Conservation (phyloP, 2,797 vertebrate genomes). For the Urocyon cinereoargenteus region DNA sequence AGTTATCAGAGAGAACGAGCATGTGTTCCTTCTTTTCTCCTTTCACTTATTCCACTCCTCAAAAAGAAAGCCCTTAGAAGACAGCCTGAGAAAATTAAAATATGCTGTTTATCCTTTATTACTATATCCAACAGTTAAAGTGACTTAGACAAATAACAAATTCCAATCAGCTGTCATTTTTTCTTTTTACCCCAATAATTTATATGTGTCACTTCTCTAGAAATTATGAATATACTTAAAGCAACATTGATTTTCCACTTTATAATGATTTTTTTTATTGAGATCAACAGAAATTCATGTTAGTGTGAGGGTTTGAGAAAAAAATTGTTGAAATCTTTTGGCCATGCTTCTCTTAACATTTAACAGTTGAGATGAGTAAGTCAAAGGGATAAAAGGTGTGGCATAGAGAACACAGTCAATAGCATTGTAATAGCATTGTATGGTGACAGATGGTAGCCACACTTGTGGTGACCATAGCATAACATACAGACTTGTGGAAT, state of each 20-base stretch:
- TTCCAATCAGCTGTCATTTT: not conserved
- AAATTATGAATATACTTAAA: slow-evolving; percentile 33
- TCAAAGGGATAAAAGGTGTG: not conserved
- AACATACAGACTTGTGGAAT: not conserved
- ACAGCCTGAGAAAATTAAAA: not conserved
- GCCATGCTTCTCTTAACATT: not conserved
- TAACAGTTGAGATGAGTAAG: not conserved
- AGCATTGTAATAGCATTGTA: not conserved
- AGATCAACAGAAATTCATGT: not conserved
- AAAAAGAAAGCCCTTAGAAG: not conserved
- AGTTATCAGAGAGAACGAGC: not conserved
- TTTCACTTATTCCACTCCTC: not conserved
- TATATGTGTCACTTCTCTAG: not conserved
- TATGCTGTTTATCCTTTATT: not conserved
- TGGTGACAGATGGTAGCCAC: not conserved
- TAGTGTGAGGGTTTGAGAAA: not conserved
- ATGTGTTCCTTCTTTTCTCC: not conserved
- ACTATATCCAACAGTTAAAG: not conserved
- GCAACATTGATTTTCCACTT: not conserved
- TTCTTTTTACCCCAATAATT: not conserved
- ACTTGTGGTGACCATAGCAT: not conserved
- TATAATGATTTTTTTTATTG: not conserved
- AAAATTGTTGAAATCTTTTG: not conserved
- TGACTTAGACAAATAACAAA: not conserved
- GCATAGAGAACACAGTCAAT: not conserved